Evolutionary conservation across 2,797 vertebrate species (phyloP), one percentile per base, ranked within the genome.

Genomic region (Hozukius guyotensis): DNA sequence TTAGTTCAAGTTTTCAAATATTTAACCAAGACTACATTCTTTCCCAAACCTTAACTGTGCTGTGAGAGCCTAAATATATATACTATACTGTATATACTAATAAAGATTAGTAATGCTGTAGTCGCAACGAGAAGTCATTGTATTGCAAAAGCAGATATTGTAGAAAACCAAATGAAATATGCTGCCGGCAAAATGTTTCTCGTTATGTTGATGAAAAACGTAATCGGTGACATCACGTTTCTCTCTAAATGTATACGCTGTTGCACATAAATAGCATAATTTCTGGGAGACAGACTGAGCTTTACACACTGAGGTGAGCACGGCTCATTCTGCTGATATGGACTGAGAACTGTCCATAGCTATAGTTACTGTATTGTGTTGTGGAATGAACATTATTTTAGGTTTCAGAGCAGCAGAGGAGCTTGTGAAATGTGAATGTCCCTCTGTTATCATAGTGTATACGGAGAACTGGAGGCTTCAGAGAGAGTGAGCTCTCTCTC

Each of bases 401-500:
- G 24, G 10, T 74, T 62, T 72, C 53, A 72, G 42, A n/a, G 59
- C n/a, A 66, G 25, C 36, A 38, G 12, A 36, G 22, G 2, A 49
- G 56, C 9, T 25, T 55, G 27, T 60, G 29, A 53, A 34, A 36
- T 25, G 24, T 49, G 32, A 62, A 46, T 8, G 52, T 18, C 12
- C 3, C 9, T 24, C 56, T 75, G 71, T 32, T 20, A 34, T 61
- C 1, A 8, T 16, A 38, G 25, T 11, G 14, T 32, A 38, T 38
- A 2, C n/a, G 20, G 20, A 77, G n/a, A 42, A 53, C 65, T 42
- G 66, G 5, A 59, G 46, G 27, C 27, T 76, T 77, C n/a, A 36
- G 57, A 80, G 56, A 75, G 60, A 36, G n/a, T 64, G 71, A 75
- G 52, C n/a, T 18, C 27, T 66, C 62, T 65, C 72, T 65, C 72